phyloP scores from a whole-genome alignment of 2,113 vertebrate genomes.

The Pelecanoides urinatrix region DNA sequence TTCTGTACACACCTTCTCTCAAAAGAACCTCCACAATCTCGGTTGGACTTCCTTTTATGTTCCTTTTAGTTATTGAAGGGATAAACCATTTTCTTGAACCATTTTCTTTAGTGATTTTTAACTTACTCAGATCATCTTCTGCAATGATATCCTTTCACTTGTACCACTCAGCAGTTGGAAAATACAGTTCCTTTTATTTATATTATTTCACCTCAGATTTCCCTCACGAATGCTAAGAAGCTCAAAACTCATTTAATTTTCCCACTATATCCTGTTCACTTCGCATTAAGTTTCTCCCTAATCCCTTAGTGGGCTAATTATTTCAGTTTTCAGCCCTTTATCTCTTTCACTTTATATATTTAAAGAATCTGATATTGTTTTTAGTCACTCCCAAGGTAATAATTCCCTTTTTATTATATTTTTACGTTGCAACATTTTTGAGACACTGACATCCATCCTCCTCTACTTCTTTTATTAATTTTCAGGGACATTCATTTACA shows the following conservation, averaged over 20 bases:
- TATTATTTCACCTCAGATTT: constrained; percentile 11
- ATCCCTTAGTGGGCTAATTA: constrained; percentile 62
- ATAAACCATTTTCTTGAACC: not conserved
- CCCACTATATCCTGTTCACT: constrained; percentile 29
- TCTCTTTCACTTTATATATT: constrained; percentile 37
- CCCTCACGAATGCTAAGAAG: not conserved
- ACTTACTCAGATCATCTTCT: not conserved
- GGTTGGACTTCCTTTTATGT: not conserved
- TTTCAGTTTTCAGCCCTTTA: constrained; percentile 38
- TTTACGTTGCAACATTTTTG: not conserved
- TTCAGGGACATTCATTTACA: constrained; percentile 26
- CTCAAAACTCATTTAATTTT: constrained; percentile 53
- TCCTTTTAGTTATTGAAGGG: not conserved
- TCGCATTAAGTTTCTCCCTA: constrained; percentile 10
- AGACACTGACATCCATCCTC: not conserved
- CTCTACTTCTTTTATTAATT: constrained; percentile 19
- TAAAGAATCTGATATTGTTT: constrained; percentile 51
- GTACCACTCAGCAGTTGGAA: not conserved
- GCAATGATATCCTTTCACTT: not conserved
- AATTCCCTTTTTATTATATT: constrained; percentile 40
- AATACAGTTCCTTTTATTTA: constrained; percentile 10
- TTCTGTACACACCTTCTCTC: not conserved
- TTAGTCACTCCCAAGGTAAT: constrained; percentile 42
- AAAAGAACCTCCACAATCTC: not conserved
- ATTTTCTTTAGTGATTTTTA: not conserved